Percentiles rank a stretch among this genome's conserved stretches.
These are phyloP conservation scores for Channallabes apus DNA, from an alignment of 2,797 vertebrate genomes.

Conservation along the genomic window DNA sequence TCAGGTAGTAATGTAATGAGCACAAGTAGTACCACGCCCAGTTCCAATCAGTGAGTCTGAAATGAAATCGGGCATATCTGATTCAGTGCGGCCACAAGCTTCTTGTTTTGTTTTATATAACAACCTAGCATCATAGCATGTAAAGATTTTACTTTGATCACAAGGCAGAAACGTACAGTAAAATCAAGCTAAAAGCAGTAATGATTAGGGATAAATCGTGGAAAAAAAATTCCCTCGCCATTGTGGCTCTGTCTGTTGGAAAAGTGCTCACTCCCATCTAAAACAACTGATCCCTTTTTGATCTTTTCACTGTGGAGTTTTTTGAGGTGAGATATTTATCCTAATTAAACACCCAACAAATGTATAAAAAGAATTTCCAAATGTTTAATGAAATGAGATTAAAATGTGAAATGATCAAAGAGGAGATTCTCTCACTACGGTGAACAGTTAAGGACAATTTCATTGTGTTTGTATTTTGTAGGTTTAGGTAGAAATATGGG, in stretches of 20 bases:
- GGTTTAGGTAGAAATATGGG: neutral
- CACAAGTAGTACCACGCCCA: neutral
- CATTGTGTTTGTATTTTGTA: neutral
- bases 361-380: neutral
- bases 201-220: neutral
- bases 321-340: neutral
- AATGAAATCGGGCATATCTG: neutral
- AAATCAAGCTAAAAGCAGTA: neutral
- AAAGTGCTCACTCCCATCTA: neutral
- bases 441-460: neutral
- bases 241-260: neutral
- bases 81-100: neutral
- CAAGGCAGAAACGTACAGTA: neutral
- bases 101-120: too few species aligned
- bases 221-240: neutral
- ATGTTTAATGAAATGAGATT: neutral
- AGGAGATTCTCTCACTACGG: neutral
- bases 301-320: neutral
- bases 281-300: neutral
- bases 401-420: constrained; percentile 16
- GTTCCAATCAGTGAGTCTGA: neutral
- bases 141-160: neutral
- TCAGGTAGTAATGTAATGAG: neutral
- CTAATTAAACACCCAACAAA: neutral
- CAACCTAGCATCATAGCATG: neutral